Evolutionary conservation across 2,797 vertebrate genomes (phyloP), one percentile per base, ranked within the genome.

Genomic region (Labeo calbasu): DNA sequence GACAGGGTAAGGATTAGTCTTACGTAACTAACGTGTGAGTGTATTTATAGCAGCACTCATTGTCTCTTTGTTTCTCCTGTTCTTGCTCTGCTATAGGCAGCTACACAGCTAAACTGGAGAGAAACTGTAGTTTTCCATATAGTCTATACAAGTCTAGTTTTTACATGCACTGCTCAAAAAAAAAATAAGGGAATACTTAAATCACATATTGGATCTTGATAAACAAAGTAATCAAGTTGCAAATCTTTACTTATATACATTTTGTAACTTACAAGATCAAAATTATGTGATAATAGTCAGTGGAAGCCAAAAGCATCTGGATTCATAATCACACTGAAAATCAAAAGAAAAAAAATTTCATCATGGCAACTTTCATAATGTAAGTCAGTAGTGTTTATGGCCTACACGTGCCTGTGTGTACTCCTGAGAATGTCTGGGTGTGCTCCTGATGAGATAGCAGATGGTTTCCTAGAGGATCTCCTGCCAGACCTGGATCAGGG

Each of bases 1-100:
- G 86, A 90, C 85, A 89, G 92, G 91, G 87, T 77, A 84, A 91
- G 83, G 92, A 93, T 94, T 94, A 94, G 89, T 87, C 88, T 94
- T 94, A 93, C 93, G 92, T 94, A 95, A 94, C 90, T 87, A 72
- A 79, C 85, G 82, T 89, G 80, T 89, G 87, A 59, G 81, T 88
- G 81, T 94, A 93, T 94, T 93, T 94, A 93, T 94, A 94, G 93
- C 84, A 88, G 46, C 75, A 55, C 79, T 19, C 46, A 53, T 82
- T 73, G 70, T 82, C 57, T 61, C 46, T 65, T 46, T 65, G 43
- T 21, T 25, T 65, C 5, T 46, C 59, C 21, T 43, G 36, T 40
- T 81, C 84, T 79, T 50, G 84, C 77, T 85, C 63, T 55, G 15
- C 82, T 77, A 57, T 84, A 81, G 81, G 77, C 91, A 92, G 90